Conservation (phyloP, 2,113 vertebrate species). For the Orthonyx spaldingii region DNA sequence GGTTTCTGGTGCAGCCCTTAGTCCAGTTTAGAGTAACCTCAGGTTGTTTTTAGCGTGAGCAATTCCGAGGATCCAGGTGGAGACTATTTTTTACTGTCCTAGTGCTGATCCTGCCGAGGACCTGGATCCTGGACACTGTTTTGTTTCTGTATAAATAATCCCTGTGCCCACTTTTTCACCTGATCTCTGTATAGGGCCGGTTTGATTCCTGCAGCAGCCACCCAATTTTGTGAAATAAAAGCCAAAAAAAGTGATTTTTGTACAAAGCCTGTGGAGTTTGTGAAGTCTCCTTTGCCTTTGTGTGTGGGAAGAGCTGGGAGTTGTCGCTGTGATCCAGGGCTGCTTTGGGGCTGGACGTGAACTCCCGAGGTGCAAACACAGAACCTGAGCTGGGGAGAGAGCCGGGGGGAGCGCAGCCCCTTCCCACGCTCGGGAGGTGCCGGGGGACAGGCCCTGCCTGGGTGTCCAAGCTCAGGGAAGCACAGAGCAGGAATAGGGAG, state of each 20-base stretch:
- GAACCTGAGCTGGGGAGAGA: background rate
- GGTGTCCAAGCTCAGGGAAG: accelerated
- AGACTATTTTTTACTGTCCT: slow-evolving; percentile 70
- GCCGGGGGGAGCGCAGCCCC: accelerated
- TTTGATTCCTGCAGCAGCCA: slow-evolving; percentile 61
- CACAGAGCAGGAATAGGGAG: too few species aligned
- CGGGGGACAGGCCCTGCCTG: accelerated
- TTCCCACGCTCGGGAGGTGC: accelerated
- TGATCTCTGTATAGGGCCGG: slow-evolving; percentile 42
- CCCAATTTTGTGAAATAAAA: slow-evolving; percentile 64
- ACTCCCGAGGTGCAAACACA: accelerated
- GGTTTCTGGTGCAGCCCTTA: slow-evolving; percentile 55
- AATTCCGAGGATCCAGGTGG: slow-evolving; percentile 48
- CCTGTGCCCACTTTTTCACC: slow-evolving; percentile 42
- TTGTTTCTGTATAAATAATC: slow-evolving; percentile 48
- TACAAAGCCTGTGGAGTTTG: slow-evolving; percentile 44
- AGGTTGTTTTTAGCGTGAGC: slow-evolving; percentile 71
- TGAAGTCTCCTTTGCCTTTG: background rate
- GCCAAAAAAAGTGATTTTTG: slow-evolving; percentile 62
- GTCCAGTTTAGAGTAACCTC: slow-evolving; percentile 65
- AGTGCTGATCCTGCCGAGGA: slow-evolving; percentile 1
- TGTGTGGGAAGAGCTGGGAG: background rate
- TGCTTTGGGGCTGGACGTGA: accelerated
- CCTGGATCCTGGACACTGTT: slow-evolving; percentile 15
- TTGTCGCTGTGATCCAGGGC: accelerated